phyloP scores from a whole-genome alignment of 1,140 invertebrate genomes.

The Nephila pilipes region DNA sequence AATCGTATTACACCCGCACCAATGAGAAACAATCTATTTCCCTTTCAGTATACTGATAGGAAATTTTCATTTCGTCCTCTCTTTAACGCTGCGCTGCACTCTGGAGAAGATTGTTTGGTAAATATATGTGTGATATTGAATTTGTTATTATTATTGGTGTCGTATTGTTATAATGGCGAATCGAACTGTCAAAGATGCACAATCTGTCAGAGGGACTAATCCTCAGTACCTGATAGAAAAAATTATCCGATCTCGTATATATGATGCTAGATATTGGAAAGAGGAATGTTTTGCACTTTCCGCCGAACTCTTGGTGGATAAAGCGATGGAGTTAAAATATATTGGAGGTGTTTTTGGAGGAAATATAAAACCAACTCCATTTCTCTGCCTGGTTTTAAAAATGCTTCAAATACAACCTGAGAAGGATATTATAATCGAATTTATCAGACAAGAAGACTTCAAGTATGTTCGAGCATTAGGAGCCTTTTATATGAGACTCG shows the following conservation, averaged over 20 bases:
- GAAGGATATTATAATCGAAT: constrained; percentile 99
- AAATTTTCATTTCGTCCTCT: no score
- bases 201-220: constrained; percentile 98
- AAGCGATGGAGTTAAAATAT: constrained; percentile 97
- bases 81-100: no score
- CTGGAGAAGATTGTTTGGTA: no score
- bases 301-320: constrained; percentile 98
- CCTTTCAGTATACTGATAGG: no score
- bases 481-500: constrained; percentile 97
- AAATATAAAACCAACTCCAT: constrained; percentile 98
- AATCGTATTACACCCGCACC: no score
- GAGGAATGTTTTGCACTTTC: constrained; percentile 99
- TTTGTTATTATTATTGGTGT: neutral
- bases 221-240: constrained; percentile 99
- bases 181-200: constrained; percentile 98
- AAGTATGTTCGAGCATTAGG: constrained; percentile 99
- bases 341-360: constrained; percentile 98
- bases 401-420: constrained; percentile 99
- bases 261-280: constrained; percentile 99
- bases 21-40: no score
- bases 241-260: constrained; percentile 98
- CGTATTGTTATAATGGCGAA: constrained; percentile 92
- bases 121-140: no score
- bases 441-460: constrained; percentile 99
- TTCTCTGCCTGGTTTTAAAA: constrained; percentile 97